These are phyloP conservation scores for Sinocyclocheilus grahami DNA, from an alignment of 2,113 vertebrate species.

Conservation along the genomic window DNA sequence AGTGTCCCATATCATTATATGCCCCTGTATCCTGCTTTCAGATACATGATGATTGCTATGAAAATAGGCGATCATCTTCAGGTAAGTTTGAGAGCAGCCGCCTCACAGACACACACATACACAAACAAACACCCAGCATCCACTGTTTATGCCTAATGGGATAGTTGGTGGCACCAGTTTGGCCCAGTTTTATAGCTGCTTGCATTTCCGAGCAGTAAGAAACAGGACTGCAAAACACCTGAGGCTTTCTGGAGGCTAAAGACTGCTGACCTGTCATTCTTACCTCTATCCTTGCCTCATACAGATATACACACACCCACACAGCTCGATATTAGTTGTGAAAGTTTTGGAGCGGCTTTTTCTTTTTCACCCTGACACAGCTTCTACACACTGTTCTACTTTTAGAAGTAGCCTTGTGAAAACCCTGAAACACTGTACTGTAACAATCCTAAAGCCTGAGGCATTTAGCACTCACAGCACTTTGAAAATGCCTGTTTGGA, in stretches of 20 bases:
- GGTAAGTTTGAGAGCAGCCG: not conserved
- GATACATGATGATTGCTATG: not conserved
- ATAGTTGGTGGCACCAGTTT: constrained; percentile 8
- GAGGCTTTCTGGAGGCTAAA: constrained; percentile 45
- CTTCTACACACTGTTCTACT: not conserved
- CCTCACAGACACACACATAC: constrained; percentile 22
- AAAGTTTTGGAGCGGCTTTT: constrained; percentile 31
- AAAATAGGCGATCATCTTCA: not conserved
- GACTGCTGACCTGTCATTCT: constrained; percentile 38
- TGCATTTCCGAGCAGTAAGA: constrained; percentile 50
- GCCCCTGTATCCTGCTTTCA: not conserved
- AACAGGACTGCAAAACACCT: constrained; percentile 38
- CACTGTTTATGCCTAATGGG: constrained; percentile 37
- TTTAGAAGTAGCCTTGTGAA: not conserved
- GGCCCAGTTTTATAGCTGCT: constrained; percentile 8
- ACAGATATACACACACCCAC: constrained; percentile 44
- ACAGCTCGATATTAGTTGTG: constrained; percentile 20
- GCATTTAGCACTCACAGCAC: not conserved
- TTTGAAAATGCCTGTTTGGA: constrained; percentile 3
- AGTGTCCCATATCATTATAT: not conserved
- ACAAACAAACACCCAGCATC: not conserved
- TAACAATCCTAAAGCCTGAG: constrained; percentile 9
- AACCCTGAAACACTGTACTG: not conserved
- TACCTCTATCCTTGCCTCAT: constrained; percentile 3
- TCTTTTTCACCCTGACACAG: constrained; percentile 17